Evolutionary conservation across 2,113 vertebrate genomes (phyloP), one percentile per base, ranked within the genome.

Genomic region (Parus major): DNA sequence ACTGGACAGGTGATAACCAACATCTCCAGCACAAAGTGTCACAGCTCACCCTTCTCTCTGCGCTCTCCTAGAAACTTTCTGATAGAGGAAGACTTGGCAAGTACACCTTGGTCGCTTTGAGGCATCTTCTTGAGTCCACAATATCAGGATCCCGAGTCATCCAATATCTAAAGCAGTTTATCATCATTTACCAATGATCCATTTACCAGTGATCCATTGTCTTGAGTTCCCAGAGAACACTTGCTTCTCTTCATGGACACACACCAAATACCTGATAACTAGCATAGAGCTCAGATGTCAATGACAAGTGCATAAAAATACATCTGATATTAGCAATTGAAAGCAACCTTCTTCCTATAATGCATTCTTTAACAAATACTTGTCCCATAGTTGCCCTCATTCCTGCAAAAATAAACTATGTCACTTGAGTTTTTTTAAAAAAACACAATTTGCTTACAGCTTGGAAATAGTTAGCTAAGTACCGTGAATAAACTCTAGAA

Each of bases 401-500:
- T 97, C 93, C 89, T 79, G 80, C 82, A 92, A 95, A 93, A 97
- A 86, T 50, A 82, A 73, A 88, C 77, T 87, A 76, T 70, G 46
- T 25, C 49, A 75, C 57, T 92, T 87, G 89, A 63, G 25, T 73
- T 93, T 94, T 78, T 50, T 6, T 1, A 5, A 33, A 96, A 83
- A 92, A 61, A 27, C 69, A 63, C 46, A 69, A 47, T 89, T 89
- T 88, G 46, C 79, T 55, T 85, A 90, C 96, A 97, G 79, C 79
- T 93, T 95, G 80, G 92, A 97, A 97, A 94, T 82, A 94, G 85
- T 60, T 80, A 81, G 66, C 29, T 91, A 93, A 77, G 53, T 71
- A 93, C 60, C 31, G 69, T 89, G 60, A 95, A 93, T 82, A 90
- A 96, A 94, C 41, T 66, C 90, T 90, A 88, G 89, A 97, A 97